A percentile compares a stretch with the other conserved stretches of the same genome.
phyloP scores from a whole-genome alignment of 2,888 invertebrate species.

The Archips xylosteana region DNA sequence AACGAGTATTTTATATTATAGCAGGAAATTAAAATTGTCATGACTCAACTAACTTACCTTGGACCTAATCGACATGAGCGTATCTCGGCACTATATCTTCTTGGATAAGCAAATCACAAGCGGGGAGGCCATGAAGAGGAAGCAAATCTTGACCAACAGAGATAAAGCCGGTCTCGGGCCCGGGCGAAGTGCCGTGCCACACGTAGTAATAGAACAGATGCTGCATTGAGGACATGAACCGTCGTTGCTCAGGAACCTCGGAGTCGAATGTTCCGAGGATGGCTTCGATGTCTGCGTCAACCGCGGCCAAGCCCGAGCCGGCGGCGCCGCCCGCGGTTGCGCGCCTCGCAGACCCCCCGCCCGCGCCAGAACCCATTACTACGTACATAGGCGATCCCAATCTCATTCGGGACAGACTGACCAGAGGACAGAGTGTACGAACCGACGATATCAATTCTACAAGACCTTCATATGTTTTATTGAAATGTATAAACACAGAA shows the following conservation, averaged over 20 bases:
- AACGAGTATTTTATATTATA: neutral
- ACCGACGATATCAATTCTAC: conserved; percentile 91
- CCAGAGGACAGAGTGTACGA: conserved; percentile 91
- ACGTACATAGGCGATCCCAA: conserved; percentile 90
- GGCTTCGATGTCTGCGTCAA: conserved; percentile 90
- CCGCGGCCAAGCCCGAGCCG: conserved; percentile 70
- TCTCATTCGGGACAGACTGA: conserved; percentile 88
- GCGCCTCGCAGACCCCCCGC: conserved; percentile 61
- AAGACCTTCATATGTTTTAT: conserved; percentile 89
- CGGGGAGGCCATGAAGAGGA: conserved; percentile 87
- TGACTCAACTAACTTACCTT: conserved; percentile 1
- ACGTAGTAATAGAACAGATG: conserved; percentile 93
- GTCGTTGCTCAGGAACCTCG: conserved; percentile 89
- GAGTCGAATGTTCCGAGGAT: conserved; percentile 92
- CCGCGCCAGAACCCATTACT: conserved; percentile 87
- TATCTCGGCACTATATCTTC: conserved; percentile 91
- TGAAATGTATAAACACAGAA: conserved; percentile 88
- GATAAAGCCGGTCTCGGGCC: conserved; percentile 87
- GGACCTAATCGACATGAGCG: conserved; percentile 89
- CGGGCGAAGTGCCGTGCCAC: conserved; percentile 89
- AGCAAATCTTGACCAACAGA: conserved; percentile 90
- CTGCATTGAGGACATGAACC: conserved; percentile 92
- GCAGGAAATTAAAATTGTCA: conserved; percentile 1
- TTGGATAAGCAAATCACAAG: conserved; percentile 91
- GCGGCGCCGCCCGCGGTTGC: conserved; percentile 57